Conservation (phyloP, 2,113 vertebrate genomes). For the Echinops telfairi region DNA sequence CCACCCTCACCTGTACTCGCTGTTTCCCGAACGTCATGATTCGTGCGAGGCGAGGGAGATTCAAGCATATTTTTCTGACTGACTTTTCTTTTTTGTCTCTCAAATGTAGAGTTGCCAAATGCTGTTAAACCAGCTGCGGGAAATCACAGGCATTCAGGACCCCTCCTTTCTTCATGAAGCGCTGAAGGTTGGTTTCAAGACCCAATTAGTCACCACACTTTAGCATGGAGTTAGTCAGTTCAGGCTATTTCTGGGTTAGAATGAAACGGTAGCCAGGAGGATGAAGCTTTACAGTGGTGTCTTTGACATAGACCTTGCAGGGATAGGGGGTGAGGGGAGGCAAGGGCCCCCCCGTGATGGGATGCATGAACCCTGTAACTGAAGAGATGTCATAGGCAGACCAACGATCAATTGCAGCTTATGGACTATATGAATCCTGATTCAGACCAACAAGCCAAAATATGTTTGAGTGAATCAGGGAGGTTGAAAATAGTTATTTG, state of each 20-base stretch:
- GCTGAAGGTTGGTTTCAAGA: slow-evolving; percentile 90
- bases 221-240: slow-evolving; percentile 30
- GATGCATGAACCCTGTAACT: not conserved
- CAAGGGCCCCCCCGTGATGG: not conserved
- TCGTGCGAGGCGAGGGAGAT: too few species aligned
- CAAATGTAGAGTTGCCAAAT: slow-evolving; percentile 89
- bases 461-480: not conserved
- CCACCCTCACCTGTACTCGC: too few species aligned
- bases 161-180: slow-evolving; percentile 91
- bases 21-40: too few species aligned
- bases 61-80: slow-evolving; percentile 17
- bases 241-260: slow-evolving; percentile 16
- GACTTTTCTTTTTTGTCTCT: slow-evolving; percentile 48
- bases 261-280: not conserved
- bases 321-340: too few species aligned
- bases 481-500: slow-evolving; percentile 30
- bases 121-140: slow-evolving; percentile 94
- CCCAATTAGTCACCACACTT: not conserved
- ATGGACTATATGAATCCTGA: not conserved
- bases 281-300: not conserved
- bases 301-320: not conserved
- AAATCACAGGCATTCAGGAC: slow-evolving; percentile 97
- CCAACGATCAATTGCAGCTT: not conserved
- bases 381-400: too few species aligned
- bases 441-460: not conserved